Conservation (phyloP, 2,113 vertebrate genomes). For the Mirounga angustirostris region DNA sequence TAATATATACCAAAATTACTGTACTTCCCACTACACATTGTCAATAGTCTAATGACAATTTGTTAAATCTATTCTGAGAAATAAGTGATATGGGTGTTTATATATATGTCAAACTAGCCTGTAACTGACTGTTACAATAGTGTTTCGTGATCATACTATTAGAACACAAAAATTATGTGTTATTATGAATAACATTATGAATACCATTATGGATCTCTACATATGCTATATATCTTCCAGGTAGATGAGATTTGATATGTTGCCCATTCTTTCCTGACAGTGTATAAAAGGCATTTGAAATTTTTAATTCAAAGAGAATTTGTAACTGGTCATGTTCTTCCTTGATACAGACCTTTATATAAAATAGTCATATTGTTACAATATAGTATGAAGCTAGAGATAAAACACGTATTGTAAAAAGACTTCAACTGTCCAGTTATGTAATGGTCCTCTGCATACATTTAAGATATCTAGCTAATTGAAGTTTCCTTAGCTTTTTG, state of each 20-base stretch:
- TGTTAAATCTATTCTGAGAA: conserved; percentile 32
- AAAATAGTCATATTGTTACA: neutral
- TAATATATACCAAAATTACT: neutral
- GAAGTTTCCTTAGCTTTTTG: neutral
- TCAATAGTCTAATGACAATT: conserved; percentile 55
- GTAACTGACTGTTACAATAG: neutral
- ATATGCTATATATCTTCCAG: neutral
- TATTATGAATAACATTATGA: neutral
- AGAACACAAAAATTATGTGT: neutral
- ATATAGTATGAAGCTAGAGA: neutral
- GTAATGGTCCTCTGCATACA: neutral
- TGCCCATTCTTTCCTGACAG: neutral
- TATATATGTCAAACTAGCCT: neutral
- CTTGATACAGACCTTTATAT: neutral
- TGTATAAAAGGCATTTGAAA: neutral
- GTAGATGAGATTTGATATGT: neutral
- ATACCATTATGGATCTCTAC: neutral
- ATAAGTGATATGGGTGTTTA: neutral
- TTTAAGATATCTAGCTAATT: neutral
- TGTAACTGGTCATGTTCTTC: neutral
- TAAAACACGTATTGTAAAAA: neutral
- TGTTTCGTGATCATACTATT: neutral
- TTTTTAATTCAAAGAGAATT: neutral
- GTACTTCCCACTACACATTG: neutral
- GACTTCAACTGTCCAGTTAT: neutral